phyloP scores from a whole-genome alignment of 2,797 vertebrate species.

The Jordanella pulchra region DNA sequence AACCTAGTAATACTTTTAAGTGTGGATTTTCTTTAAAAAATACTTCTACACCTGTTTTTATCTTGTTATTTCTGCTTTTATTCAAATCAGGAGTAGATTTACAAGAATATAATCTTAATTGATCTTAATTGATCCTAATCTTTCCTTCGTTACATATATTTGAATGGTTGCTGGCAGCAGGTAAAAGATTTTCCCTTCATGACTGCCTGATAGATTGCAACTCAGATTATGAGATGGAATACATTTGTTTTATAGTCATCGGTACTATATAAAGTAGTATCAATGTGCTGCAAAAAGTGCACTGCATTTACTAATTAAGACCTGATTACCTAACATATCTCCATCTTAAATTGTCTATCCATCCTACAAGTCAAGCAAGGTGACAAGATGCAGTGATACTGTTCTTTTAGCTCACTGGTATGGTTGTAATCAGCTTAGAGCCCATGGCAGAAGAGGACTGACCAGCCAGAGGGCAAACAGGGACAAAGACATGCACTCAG shows the following conservation, averaged over 20 bases:
- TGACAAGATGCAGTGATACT: conserved; percentile 40
- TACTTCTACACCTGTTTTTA: not conserved
- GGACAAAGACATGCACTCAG: conserved; percentile 29
- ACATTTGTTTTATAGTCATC: not conserved
- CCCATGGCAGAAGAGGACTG: conserved; percentile 18
- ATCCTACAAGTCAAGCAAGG: conserved; percentile 24
- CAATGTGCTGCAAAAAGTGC: not conserved
- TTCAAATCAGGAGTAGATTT: not conserved
- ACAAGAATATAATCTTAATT: not conserved
- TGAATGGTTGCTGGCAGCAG: not conserved
- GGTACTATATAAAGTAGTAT: not conserved
- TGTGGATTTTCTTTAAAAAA: no score
- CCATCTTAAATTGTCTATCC: conserved; percentile 5
- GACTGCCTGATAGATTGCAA: not conserved
- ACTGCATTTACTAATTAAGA: not conserved
- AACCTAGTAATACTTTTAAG: no score
- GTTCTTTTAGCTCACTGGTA: conserved; percentile 32
- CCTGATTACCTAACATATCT: not conserved
- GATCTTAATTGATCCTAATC: not conserved
- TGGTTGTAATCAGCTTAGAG: conserved; percentile 64
- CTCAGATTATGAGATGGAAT: not conserved
- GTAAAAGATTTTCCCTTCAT: not conserved
- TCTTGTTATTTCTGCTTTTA: not conserved
- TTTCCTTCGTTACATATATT: no score
- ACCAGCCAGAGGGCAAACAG: conserved; percentile 27